phyloP scores from a whole-genome alignment of 1,140 invertebrate genomes.

The Dinothrombium tinctorium region DNA sequence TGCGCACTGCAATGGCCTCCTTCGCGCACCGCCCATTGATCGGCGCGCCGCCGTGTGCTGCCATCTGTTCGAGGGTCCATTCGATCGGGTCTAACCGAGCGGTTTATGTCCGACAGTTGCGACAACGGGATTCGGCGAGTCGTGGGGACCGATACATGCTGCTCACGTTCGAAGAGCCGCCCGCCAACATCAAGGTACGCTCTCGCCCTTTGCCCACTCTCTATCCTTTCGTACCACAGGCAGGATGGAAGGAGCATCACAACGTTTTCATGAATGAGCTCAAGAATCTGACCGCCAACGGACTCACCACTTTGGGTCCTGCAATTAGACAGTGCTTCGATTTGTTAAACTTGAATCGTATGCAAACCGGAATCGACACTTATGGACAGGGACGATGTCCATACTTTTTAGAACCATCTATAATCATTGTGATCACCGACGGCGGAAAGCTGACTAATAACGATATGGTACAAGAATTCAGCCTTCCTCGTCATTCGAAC shows the following conservation, averaged over 20 bases:
- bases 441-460: conserved; percentile 56
- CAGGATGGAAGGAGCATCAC: conserved; percentile 96
- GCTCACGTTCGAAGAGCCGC: conserved; percentile 90
- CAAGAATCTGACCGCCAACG: conserved; percentile 81
- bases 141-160: conserved; percentile 93
- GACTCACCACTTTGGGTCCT: conserved; percentile 71
- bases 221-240: conserved; percentile 31
- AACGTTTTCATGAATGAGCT: conserved; percentile 93
- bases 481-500: conserved; percentile 68
- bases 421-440: conserved; percentile 94
- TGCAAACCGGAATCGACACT: conserved; percentile 87
- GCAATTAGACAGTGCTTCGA: conserved; percentile 95
- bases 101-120: conserved; percentile 38
- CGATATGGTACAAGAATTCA: conserved; percentile 65
- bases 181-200: conserved; percentile 81
- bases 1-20: no score
- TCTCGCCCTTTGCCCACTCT: conserved; percentile 3
- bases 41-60: no score
- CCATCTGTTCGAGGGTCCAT: no score
- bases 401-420: conserved; percentile 87
- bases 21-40: no score
- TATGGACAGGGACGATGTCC: conserved; percentile 91
- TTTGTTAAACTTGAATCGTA: conserved; percentile 88
- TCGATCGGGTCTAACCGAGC: no score
- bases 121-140: conserved; percentile 76